Conservation (phyloP, 2,888 invertebrate genomes). For the Sinodicranocentrus sp. region DNA sequence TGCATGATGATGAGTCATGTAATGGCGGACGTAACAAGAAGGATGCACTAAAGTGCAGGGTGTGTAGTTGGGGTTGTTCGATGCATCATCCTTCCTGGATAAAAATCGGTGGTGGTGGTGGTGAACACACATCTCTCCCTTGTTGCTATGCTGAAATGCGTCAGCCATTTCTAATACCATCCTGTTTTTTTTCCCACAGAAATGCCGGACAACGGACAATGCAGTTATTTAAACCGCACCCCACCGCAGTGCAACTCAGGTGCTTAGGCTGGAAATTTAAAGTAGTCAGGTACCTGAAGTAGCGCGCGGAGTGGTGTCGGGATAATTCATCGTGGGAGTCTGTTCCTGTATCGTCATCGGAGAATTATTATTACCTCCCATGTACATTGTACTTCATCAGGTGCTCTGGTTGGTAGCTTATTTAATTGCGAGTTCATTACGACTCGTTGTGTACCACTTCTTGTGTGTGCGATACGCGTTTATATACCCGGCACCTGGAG, state of each 20-base stretch:
- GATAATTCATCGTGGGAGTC: no score
- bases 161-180: no score
- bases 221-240: no score
- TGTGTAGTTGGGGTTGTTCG: no score
- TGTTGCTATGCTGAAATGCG: constrained; percentile 2
- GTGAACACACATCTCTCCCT: not conserved
- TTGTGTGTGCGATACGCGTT: constrained; percentile 79
- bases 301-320: constrained; percentile 90
- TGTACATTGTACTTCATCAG: constrained; percentile 99
- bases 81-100: no score
- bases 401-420: constrained; percentile 91
- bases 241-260: constrained; percentile 80
- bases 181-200: not conserved
- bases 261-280: constrained; percentile 85
- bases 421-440: not conserved
- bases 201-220: no score
- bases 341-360: constrained; percentile 10
- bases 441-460: not conserved
- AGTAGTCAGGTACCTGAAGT: constrained; percentile 98
- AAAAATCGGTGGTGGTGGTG: no score
- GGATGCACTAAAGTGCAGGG: no score
- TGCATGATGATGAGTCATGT: no score
- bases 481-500: constrained; percentile 96
- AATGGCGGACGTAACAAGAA: no score
- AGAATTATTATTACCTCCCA: constrained; percentile 81